Conservation (phyloP, 2,797 vertebrate species). For the Pteropus rufus region DNA sequence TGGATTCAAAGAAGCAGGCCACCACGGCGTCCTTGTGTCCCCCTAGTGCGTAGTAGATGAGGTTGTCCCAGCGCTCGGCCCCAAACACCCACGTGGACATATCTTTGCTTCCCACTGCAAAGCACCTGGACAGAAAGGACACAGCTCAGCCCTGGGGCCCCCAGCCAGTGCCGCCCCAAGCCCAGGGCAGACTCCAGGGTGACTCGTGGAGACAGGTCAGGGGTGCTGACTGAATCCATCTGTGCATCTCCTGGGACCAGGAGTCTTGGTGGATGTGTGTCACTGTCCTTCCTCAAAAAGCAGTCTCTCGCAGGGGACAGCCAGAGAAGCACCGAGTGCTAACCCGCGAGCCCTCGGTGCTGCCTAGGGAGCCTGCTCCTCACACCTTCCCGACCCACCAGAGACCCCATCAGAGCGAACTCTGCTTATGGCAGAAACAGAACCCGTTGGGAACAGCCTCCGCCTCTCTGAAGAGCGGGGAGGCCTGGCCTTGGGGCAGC, state of each 20-base stretch:
- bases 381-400: background rate
- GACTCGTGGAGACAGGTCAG: background rate
- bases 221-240: fast-evolving
- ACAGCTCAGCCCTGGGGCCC: background rate
- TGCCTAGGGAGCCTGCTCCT: background rate
- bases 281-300: background rate
- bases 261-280: fast-evolving
- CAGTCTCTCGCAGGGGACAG: background rate
- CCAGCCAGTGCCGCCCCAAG: fast-evolving
- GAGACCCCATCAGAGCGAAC: background rate
- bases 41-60: constrained; percentile 94
- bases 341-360: background rate
- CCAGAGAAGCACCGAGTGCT: too few relatives aligned
- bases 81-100: constrained; percentile 99
- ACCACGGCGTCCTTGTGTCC: constrained; percentile 95
- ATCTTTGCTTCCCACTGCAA: constrained; percentile 96
- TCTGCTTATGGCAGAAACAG: fast-evolving
- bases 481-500: fast-evolving
- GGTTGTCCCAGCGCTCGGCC: constrained; percentile 95
- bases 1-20: constrained; percentile 94
- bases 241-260: background rate
- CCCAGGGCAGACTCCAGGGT: too few relatives aligned
- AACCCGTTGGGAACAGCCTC: too few relatives aligned
- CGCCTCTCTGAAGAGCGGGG: fast-evolving
- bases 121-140: constrained; percentile 86